Conservation (phyloP, 2,888 invertebrate genomes). For the Eupithecia subfuscata region DNA sequence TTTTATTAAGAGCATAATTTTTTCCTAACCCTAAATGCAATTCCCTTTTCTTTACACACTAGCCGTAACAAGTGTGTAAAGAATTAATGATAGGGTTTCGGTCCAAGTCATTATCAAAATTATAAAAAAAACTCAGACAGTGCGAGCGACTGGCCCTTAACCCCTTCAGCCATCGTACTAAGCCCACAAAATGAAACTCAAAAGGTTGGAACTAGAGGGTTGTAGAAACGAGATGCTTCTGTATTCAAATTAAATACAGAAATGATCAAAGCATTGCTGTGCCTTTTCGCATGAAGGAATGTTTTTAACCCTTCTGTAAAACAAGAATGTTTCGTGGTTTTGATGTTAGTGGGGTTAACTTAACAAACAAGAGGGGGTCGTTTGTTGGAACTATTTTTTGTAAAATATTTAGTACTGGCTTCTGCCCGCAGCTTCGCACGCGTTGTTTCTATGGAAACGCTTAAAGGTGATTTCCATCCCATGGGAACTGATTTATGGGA, state of each 20-base stretch:
- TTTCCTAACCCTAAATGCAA: too few species aligned
- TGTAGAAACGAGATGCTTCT: constrained; percentile 18
- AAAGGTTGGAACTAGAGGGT: constrained; percentile 15
- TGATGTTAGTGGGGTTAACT: not conserved
- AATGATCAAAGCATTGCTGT: constrained; percentile 11
- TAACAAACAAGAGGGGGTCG: not conserved
- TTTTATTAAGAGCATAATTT: too few species aligned
- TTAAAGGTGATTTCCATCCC: too few species aligned
- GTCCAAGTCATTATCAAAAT: too few species aligned
- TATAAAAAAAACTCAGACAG: not conserved
- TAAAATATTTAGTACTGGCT: not conserved
- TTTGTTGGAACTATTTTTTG: not conserved
- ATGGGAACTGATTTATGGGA: too few species aligned
- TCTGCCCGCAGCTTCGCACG: too few species aligned
- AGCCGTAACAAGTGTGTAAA: too few species aligned
- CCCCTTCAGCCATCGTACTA: not conserved
- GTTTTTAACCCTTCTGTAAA: not conserved
- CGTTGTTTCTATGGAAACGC: too few species aligned
- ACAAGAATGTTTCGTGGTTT: not conserved
- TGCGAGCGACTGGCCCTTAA: not conserved
- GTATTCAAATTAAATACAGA: constrained; percentile 12
- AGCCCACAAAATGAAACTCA: constrained; percentile 7
- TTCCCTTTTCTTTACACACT: too few species aligned
- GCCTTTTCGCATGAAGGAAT: constrained; percentile 14
- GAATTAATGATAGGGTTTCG: too few species aligned